Base-by-base conservation (phyloP, 2,797 vertebrate genomes). In the Urophycis tenuis region DNA sequence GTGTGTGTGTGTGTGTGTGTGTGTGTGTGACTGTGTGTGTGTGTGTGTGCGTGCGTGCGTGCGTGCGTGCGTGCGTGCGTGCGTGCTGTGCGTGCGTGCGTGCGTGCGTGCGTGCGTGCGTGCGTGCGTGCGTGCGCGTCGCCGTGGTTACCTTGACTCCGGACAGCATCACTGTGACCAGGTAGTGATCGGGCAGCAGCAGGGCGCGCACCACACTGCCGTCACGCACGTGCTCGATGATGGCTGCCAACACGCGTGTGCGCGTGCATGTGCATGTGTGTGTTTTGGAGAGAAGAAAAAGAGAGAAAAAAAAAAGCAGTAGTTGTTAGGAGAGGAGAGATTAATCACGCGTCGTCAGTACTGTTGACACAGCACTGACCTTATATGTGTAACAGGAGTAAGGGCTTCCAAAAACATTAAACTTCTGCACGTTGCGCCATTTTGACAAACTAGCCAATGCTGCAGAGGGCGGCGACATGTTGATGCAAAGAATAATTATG, bases 131-230 rank as follows among this genome's bases (percentile, higher is more conserved):
- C 25, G 53, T 2, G 53, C 10, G 53, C 4, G 10, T 67, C 14
- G 60, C 25, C n/a, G 10, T 67, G 35, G 91, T 93, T 93, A 98
- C 97, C 96, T 99, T 99, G 77, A 99, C 83, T 84, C 96, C 97
- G 32, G 97, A 99, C 79, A 99, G 93, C 97, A 99, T 98, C 82
- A 99, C 95, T 0, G 97, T 99, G 71, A 99, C 96, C 92, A 98
- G 90, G 92, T 98, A 96, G 89, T 94, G 85, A 84, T 98, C 96
- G 0, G 97, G 97, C 31, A 99, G 95, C n/a, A 99, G 95, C 78
- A 98, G 92, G 39, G 97, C 96, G 85, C 97, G 93, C 72, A 99
- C 95, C 76, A 98, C 95, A 3, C 96, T 96, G 84, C 97, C 97
- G 0, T 99, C 97, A 71, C 97, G 93, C 74, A 99, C 97, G 0